Evolutionary conservation across 2,113 vertebrate genomes (phyloP), one percentile per base, ranked within the genome.

Genomic region (Sander vitreus): DNA sequence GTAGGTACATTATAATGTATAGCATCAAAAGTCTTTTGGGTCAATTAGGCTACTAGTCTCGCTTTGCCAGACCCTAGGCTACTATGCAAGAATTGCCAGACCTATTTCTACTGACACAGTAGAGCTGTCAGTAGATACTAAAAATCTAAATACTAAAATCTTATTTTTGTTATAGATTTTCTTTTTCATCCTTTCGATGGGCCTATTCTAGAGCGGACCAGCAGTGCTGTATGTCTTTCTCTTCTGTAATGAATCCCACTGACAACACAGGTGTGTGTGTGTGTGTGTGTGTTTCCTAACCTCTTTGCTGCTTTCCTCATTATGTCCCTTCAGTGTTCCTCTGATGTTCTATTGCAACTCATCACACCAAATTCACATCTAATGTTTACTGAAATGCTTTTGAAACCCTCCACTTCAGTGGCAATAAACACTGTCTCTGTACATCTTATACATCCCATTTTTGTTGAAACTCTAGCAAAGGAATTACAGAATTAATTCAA

Each of bases 181-280:
- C 9, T 25, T 54, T 50, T 23, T 39, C 23, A 21, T 21, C 43
- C 43, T 48, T 59, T 48, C 25, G 33, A 1, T 21, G 18, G 25
- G 23, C 43, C 3, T 50, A 1, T 33, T 50, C 16, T 30, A 5
- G 6, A 23, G 43, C n/a, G 43, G 19, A 23, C 58, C 14, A 27
- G 21, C 19, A 25, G 23, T n/a, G 50, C 9, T 59, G 3, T 27
- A 8, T 45, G 53, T 30, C 39, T 59, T 27, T 65, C 5, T 58
- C 23, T 19, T 75, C 39, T 48, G n/a, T 23, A 11, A 55, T 73
- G 57, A 82, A 69, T 77, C 45, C 53, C 43, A 71, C 5, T 27
- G 39, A 76, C 21, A 59, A 23, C 33, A 15, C 19, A 60, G 51
- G 13, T 76, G 14, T 3, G 1, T 50, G 25, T 69, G 21, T 73